Evolutionary conservation across 2,113 vertebrate genomes (phyloP), one percentile per base, ranked within the genome.

Genomic region (Orcinus orca): DNA sequence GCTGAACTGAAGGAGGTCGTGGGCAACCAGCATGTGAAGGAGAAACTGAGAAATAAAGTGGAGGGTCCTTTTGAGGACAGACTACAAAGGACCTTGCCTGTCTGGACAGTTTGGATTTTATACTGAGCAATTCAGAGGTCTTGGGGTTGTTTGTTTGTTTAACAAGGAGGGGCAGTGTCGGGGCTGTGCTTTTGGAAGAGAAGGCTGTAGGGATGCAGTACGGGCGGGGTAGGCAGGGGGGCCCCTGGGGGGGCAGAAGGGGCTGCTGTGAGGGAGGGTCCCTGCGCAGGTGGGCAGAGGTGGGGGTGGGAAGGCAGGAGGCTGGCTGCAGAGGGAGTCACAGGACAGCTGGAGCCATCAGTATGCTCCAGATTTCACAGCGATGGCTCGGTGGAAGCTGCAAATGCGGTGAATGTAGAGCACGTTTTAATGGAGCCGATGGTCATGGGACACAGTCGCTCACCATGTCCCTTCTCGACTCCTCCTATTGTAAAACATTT

Each of bases 211-310:
- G 36, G 79, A 63, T 36, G 55, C 17, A 1, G 20, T 1, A 1
- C 50, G 17, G 23, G 3, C 0, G 2, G 41, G 67, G 11, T 53
- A 41, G 15, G 10, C 25, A 3, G 2, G 1, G 44, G 6, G 0
- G 47, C 36, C 8, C 3, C 44, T 3, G 1, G 44, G 3, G 6
- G 8, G 5, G 50, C 50, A 5, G 31, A 3, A 29, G 62, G 53
- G 29, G n/a, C 23, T 67, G 18, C 5, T 1, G 14, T 53, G 50
- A 53, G 50, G 31, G 71, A 6, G 15, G 73, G 36, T 14, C 68
- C 8, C 8, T 1, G 0, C 25, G 29, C 29, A 15, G 33, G 14
- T 18, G 44, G 15, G 33, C 13, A 12, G 21, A 18, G 60, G 36
- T 3, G 33, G 50, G 62, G 15, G 12, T 2, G 62, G 47, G 26